phyloP scores from a whole-genome alignment of 2,113 vertebrate species.

The Salvator merianae region DNA sequence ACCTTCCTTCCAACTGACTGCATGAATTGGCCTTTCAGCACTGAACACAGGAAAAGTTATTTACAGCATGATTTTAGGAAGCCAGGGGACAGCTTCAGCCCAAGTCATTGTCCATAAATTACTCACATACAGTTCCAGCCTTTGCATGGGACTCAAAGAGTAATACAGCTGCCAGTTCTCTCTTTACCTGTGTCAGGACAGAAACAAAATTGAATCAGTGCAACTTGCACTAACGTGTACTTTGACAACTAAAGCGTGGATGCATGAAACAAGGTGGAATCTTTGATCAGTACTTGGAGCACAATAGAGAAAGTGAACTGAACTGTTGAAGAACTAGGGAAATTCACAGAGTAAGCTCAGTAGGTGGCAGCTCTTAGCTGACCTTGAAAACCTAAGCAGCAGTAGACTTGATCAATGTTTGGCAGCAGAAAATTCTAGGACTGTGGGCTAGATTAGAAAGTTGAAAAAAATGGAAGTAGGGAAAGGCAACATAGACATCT shows the following conservation, averaged over 20 bases:
- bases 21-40: no score
- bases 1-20: no score
- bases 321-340: neutral
- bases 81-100: neutral
- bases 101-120: neutral
- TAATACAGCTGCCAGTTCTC: conserved; percentile 89
- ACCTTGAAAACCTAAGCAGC: neutral
- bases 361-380: neutral
- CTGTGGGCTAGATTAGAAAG: no score
- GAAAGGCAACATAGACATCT: no score
- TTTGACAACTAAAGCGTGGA: neutral
- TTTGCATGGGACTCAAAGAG: conserved; percentile 91
- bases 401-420: no score
- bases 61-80: neutral
- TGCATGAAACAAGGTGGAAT: no score
- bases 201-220: neutral
- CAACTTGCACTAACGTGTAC: fast-evolving
- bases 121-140: conserved; percentile 93
- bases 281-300: neutral
- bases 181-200: conserved; percentile 80
- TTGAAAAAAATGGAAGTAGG: no score
- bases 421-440: no score
- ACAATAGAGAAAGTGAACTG: no score
- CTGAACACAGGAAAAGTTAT: no score
- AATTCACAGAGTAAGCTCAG: neutral